Base-by-base conservation (phyloP, 2,113 vertebrate genomes). In the Apistogramma diplotaenia region DNA sequence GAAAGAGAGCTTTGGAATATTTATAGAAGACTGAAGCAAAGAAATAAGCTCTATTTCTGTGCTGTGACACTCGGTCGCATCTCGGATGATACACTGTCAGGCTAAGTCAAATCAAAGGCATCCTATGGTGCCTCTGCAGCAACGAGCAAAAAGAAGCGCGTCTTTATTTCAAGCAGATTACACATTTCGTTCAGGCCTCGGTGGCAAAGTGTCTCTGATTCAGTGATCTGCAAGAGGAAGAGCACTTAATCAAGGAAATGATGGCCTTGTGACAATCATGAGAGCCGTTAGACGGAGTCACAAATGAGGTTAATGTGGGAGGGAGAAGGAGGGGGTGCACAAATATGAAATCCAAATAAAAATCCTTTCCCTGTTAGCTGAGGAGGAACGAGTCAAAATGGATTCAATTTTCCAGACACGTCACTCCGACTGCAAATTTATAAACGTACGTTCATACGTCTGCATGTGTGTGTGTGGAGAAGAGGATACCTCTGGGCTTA, bases 31-130 rank as follows among this genome's bases (percentile, higher is more conserved):
- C 83, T 84, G 76, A 77, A 84, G 83, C 78, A 74, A 84, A 90
- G 85, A 91, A 93, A 92, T 87, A 87, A 93, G 93, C 91, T 93
- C 88, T 88, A 83, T 90, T 86, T 92, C 85, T 67, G 82, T 71
- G 83, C 86, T 46, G 83, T 86, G 86, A 81, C 88, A 90, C 90
- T 74, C 37, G 43, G 77, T 77, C 53, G 78, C 78, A 85, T 88
- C 85, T 70, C 18, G 55, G 89, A 90, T 87, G 86, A 89, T 87
- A 46, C 57, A 65, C 89, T 91, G 91, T 88, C 90, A 89, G 78
- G 33, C 76, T 11, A 6, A 86, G 83, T 85, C 85, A 85, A 46
- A 82, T 92, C 89, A 91, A 82, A 89, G 72, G 40, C 55, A 70
- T 79, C 57, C 70, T 53, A 18, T 71, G 79, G 77, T 75, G 78